Evolutionary conservation across 2,797 vertebrate genomes (phyloP), one percentile per base, ranked within the genome.

Genomic region (Leptatherina wallacei): DNA sequence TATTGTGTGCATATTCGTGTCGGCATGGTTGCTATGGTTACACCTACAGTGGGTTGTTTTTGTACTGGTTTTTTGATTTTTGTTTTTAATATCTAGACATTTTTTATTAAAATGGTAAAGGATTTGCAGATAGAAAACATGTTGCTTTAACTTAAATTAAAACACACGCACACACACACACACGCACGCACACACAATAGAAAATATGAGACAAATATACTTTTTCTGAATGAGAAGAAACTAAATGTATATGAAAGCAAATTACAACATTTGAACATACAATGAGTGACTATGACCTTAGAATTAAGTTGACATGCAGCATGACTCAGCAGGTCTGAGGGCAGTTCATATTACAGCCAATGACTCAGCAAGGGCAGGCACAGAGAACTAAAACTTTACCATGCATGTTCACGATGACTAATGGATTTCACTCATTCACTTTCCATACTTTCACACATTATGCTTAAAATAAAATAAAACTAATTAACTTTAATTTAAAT

Each of bases 291-390:
- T 22, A 0, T 8, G 0, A n/a, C 1, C 27, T 44, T 0, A 59
- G 59, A 67, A 12, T 60, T 8, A 18, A 0, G 11, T 14, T 13
- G 29, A 1, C 10, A 27, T 11, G 24, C 27, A 54, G 40, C 40
- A 61, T 84, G 82, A 81, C 51, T 77, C 70, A 16, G 70, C 38
- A 62, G 13, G 5, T 71, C 11, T 44, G 12, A 56, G 16, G 2
- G 9, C 3, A 5, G 32, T 3, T 1, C 3, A 14, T 4, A 3
- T 9, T 22, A 3, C 12, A 10, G 42, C 2, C 32, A 14, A 12
- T 75, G 78, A 81, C 57, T 83, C 78, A 57, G 56, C 75, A 60
- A 11, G 8, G 62, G 2, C 18, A 22, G 20, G 0, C 30, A 7
- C 22, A 14, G 18, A 18, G 6, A 36, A 20, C n/a, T 35, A 38